phyloP scores from a whole-genome alignment of 2,888 invertebrate genomes.

The Drosophila mercatorum region DNA sequence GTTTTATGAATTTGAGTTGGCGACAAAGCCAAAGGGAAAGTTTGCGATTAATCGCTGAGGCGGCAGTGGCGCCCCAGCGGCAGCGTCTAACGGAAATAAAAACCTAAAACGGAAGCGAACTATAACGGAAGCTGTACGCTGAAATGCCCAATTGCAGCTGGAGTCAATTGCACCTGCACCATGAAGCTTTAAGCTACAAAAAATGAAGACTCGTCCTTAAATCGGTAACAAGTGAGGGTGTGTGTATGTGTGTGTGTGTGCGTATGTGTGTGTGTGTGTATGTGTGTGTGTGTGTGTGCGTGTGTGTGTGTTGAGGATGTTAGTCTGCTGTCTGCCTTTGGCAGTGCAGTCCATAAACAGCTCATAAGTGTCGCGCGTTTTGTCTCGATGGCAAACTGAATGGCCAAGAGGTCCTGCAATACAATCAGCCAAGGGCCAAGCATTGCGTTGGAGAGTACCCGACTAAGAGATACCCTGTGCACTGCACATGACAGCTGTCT shows the following conservation, averaged over 20 bases:
- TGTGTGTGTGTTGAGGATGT: not conserved
- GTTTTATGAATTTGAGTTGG: conserved; percentile 57
- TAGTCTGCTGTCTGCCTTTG: conserved; percentile 29
- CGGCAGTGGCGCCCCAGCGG: conserved; percentile 70
- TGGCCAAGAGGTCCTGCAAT: conserved; percentile 34
- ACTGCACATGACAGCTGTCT: too few relatives aligned
- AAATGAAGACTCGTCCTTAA: conserved; percentile 11
- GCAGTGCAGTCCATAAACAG: conserved; percentile 63
- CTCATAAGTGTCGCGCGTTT: conserved; percentile 73
- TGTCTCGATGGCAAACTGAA: conserved; percentile 52
- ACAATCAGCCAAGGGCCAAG: conserved; percentile 38
- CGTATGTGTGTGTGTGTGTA: too few relatives aligned
- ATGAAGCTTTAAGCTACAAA: conserved; percentile 44
- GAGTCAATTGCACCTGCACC: conserved; percentile 50
- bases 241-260: not conserved
- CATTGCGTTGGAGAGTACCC: not conserved
- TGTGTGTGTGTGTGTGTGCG: conserved; percentile 2
- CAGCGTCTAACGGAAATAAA: conserved; percentile 35
- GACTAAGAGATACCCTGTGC: not conserved
- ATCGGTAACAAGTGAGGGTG: conserved; percentile 6
- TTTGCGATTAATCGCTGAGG: conserved; percentile 71
- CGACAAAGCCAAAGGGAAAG: conserved; percentile 61
- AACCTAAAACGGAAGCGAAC: conserved; percentile 64
- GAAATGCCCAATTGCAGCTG: conserved; percentile 21
- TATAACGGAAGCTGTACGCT: conserved; percentile 27